A percentile compares a stretch with the other conserved stretches of the same genome.
Conservation (phyloP, 2,888 invertebrate species). For the Neoaliturus tenellus region DNA sequence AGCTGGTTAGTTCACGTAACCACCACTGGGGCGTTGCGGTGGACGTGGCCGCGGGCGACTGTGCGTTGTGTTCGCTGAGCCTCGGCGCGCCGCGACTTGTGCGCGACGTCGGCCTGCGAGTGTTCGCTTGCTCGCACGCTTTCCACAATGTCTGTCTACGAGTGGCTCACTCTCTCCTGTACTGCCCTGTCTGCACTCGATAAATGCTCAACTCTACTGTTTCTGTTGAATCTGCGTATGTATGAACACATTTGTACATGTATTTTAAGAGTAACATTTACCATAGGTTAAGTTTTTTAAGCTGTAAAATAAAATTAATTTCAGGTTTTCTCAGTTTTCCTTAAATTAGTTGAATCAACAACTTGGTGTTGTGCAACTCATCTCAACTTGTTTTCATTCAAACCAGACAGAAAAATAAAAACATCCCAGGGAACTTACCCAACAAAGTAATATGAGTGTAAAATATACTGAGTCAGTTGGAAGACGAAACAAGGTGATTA, state of each 20-base stretch:
- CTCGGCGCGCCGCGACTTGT: slow-evolving; percentile 77
- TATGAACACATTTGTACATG: slow-evolving; percentile 1
- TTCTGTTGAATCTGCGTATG: neutral
- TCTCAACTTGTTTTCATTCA: no score
- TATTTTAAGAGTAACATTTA: slow-evolving; percentile 8
- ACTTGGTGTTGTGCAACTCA: no score
- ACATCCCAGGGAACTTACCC: no score
- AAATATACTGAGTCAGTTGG: no score
- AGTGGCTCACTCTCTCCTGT: slow-evolving; percentile 40
- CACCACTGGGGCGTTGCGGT: slow-evolving; percentile 76
- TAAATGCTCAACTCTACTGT: slow-evolving; percentile 46
- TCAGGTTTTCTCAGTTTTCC: no score
- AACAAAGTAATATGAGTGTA: no score
- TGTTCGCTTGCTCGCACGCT: slow-evolving; percentile 79
- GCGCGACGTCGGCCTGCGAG: slow-evolving; percentile 78
- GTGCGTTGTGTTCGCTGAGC: slow-evolving; percentile 75
- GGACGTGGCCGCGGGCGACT: slow-evolving; percentile 66
- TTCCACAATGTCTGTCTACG: slow-evolving; percentile 72
- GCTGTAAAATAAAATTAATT: no score
- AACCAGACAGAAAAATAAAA: no score
- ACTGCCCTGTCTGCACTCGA: slow-evolving; percentile 54
- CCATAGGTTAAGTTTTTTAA: neutral
- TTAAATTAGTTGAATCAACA: no score
- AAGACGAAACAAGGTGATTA: no score
- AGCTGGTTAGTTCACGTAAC: slow-evolving; percentile 11